A percentile compares a stretch with the other conserved stretches of the same genome.
phyloP scores from a whole-genome alignment of 2,888 invertebrate genomes.

The Drosophila fulvimacula region DNA sequence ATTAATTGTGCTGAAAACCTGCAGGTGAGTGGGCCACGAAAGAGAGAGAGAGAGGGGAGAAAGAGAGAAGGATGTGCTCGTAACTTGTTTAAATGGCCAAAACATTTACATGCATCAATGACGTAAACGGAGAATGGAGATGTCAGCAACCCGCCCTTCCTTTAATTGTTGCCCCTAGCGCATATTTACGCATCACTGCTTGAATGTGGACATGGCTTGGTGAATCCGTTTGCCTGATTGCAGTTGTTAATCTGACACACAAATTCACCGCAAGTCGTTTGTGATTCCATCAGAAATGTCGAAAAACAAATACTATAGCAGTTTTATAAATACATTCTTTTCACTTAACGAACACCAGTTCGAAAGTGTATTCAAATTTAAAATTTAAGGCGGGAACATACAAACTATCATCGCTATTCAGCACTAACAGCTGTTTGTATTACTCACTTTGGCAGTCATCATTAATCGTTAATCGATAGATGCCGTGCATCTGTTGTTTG shows the following conservation, averaged over 20 bases:
- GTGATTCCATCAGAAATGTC: neutral
- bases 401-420: conserved; percentile 6
- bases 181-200: conserved; percentile 35
- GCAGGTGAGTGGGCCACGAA: conserved; percentile 13
- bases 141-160: neutral
- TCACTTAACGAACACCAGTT: no score
- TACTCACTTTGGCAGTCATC: conserved; percentile 2
- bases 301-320: neutral
- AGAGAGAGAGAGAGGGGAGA: conserved; percentile 1
- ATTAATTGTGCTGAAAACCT: conserved; percentile 63
- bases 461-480: neutral
- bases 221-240: conserved; percentile 12
- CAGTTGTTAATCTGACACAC: conserved; percentile 34
- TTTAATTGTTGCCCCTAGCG: conserved; percentile 39
- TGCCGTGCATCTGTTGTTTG: neutral
- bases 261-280: conserved; percentile 50
- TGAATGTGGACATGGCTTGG: conserved; percentile 16
- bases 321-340: neutral
- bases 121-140: conserved; percentile 6
- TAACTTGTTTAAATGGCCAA: conserved; percentile 57
- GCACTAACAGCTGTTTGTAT: conserved; percentile 21
- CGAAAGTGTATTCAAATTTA: no score
- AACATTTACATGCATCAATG: conserved; percentile 47
- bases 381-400: neutral
- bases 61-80: conserved; percentile 37